These are phyloP conservation scores for Noctua comes DNA, from an alignment of 2,888 invertebrate species.

Conservation along the genomic window DNA sequence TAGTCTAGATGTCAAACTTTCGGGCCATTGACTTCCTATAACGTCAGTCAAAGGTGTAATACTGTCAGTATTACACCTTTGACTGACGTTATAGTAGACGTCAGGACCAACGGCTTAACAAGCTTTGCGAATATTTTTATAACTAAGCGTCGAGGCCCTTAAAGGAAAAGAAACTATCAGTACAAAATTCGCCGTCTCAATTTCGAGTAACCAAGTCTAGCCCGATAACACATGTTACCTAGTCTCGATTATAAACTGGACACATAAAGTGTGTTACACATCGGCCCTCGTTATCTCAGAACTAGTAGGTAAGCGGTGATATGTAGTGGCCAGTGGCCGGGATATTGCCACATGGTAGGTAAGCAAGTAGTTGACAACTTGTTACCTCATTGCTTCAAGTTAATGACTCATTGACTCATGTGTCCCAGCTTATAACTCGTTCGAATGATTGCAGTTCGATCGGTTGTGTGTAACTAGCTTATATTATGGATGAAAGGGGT, in stretches of 20 bases:
- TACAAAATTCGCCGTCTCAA: background rate
- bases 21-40: background rate
- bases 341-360: constrained; percentile 42
- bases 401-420: constrained; percentile 58
- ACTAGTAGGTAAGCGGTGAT: constrained; percentile 32
- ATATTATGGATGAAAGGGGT: background rate
- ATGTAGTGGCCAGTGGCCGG: constrained; percentile 26
- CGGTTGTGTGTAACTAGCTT: background rate
- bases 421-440: constrained; percentile 34
- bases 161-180: too few relatives aligned
- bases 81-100: too few relatives aligned
- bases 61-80: too few relatives aligned
- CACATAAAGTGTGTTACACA: constrained; percentile 56
- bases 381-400: constrained; percentile 48
- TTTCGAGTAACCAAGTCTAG: background rate
- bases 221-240: constrained; percentile 11
- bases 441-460: constrained; percentile 32
- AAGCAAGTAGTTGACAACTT: constrained; percentile 23
- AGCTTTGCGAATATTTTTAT: too few relatives aligned
- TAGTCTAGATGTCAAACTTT: background rate
- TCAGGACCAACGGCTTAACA: background rate
- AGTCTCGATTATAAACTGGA: background rate
- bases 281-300: constrained; percentile 46
- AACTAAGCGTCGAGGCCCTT: too few relatives aligned
- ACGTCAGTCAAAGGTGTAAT: background rate